A percentile compares a stretch with the other conserved stretches of the same genome.
Evolutionary conservation across 2,113 vertebrate species (phyloP).

Genomic region (Sorex araneus): DNA sequence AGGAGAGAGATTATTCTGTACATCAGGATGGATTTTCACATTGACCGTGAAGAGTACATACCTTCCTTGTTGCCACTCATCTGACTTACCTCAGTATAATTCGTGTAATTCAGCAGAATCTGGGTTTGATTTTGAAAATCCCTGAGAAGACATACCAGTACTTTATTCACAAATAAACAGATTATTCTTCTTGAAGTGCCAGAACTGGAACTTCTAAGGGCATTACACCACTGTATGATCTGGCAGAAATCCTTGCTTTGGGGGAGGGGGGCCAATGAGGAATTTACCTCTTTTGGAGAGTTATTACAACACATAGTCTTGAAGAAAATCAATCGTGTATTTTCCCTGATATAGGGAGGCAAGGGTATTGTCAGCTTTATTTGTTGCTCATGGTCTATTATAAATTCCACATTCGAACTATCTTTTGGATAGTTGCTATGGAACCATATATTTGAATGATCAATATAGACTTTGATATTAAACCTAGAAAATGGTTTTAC

Average conservation of each 20-base stretch:
- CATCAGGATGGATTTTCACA: neutral
- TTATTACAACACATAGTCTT: neutral
- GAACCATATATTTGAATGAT: too few species aligned
- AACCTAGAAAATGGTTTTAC: too few species aligned
- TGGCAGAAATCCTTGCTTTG: neutral
- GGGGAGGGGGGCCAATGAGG: too few species aligned
- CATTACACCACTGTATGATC: neutral
- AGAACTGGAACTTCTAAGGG: too few species aligned
- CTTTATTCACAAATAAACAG: neutral
- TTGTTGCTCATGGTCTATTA: too few species aligned
- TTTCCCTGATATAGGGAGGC: neutral
- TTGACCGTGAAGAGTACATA: neutral
- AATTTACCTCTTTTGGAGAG: neutral
- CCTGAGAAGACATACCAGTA: constrained; percentile 85
- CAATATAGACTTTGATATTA: too few species aligned
- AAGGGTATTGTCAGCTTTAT: neutral
- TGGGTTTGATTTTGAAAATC: constrained; percentile 91
- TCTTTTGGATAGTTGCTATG: too few species aligned
- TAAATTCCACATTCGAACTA: too few species aligned
- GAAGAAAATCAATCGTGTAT: neutral
- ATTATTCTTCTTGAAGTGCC: neutral
- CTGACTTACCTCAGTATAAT: constrained; percentile 89
- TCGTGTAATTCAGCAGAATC: constrained; percentile 92
- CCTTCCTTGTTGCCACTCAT: neutral
- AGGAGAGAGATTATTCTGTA: too few species aligned